Percentiles rank a stretch among this genome's conserved stretches.
These are phyloP conservation scores for Physella acuta DNA, from an alignment of 1,140 invertebrate species.

Conservation along the genomic window DNA sequence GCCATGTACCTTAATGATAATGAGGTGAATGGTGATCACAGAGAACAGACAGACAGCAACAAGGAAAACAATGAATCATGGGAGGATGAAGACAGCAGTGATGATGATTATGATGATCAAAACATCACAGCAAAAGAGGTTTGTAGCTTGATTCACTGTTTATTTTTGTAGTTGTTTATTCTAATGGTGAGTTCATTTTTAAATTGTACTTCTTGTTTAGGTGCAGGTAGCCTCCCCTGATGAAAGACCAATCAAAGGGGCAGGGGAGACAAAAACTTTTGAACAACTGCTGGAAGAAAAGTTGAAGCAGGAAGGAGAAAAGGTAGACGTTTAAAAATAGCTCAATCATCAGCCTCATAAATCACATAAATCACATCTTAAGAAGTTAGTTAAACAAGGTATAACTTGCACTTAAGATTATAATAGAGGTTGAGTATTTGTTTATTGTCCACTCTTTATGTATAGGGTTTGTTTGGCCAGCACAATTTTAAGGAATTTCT, in stretches of 20 bases:
- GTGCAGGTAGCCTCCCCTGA: neutral
- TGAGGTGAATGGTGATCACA: slow-evolving; percentile 11
- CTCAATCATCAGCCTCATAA: too few species aligned
- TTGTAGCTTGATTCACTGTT: too few species aligned
- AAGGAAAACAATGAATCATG: slow-evolving; percentile 17
- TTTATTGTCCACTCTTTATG: too few species aligned
- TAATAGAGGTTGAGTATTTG: too few species aligned
- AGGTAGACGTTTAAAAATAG: too few species aligned
- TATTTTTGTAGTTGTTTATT: too few species aligned
- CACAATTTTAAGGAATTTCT: too few species aligned
- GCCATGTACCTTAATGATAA: neutral
- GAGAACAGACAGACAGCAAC: slow-evolving; percentile 21
- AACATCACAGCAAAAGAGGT: slow-evolving; percentile 31
- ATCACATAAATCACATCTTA: too few species aligned
- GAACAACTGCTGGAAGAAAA: slow-evolving; percentile 55
- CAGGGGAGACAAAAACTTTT: slow-evolving; percentile 50
- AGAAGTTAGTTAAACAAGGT: too few species aligned
- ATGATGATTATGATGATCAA: slow-evolving; percentile 29
- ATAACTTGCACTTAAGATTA: too few species aligned
- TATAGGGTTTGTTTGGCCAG: too few species aligned
- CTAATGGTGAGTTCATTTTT: too few species aligned
- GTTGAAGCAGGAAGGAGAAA: slow-evolving; percentile 44
- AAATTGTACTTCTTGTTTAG: neutral
- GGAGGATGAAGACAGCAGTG: slow-evolving; percentile 26
- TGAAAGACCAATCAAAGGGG: slow-evolving; percentile 34